phyloP scores from a whole-genome alignment of 1,140 invertebrate species.

The Zaprionus camerounensis region DNA sequence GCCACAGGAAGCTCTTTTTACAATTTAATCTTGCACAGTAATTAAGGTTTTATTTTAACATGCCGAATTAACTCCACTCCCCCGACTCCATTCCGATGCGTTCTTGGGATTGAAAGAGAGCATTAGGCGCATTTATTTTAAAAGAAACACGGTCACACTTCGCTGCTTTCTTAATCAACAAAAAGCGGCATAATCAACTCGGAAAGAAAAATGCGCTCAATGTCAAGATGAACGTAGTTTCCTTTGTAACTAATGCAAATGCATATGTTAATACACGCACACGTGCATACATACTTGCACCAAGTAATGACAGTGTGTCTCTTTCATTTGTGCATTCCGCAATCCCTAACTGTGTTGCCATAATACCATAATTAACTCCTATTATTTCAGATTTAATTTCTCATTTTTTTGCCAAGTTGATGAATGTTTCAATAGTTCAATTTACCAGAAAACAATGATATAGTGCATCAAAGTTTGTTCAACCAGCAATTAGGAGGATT shows the following conservation, averaged over 20 bases:
- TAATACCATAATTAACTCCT: not conserved
- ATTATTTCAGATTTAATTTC: too few relatives aligned
- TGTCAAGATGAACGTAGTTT: not conserved
- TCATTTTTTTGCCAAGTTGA: too few relatives aligned
- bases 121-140: not conserved
- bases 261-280: not conserved
- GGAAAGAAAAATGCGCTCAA: not conserved
- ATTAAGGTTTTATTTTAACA: conserved; percentile 34
- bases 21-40: conserved; percentile 36
- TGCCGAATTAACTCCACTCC: not conserved
- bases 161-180: conserved; percentile 3
- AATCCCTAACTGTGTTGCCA: not conserved
- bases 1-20: conserved; percentile 24
- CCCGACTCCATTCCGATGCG: not conserved
- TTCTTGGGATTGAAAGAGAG: not conserved
- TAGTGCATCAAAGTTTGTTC: too few relatives aligned
- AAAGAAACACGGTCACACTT: not conserved
- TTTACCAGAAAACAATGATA: too few relatives aligned
- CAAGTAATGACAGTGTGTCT: not conserved
- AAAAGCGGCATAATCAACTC: not conserved
- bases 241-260: not conserved
- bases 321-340: not conserved
- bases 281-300: not conserved
- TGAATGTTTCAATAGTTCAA: too few relatives aligned
- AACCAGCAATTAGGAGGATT: too few relatives aligned